Evolutionary conservation across 2,113 vertebrate genomes (phyloP), one percentile per base, ranked within the genome.

Genomic region (Oryzias melastigma): DNA sequence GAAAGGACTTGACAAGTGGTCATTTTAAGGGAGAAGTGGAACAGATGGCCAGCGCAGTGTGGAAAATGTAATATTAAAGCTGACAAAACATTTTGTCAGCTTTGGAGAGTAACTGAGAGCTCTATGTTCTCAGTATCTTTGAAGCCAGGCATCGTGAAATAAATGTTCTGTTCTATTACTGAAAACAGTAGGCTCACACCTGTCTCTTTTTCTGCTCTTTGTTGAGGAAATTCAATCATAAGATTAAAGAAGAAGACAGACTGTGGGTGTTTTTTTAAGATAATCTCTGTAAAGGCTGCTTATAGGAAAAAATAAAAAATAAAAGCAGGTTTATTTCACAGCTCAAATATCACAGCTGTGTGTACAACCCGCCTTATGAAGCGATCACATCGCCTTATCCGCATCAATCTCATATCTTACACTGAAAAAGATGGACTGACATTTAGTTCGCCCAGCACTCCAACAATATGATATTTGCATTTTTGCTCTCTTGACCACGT

Each of bases 391-490:
- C 68, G 55, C 68, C 64, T 65, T 74, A 69, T 84, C 66, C 67
- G 58, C 80, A 76, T 83, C 80, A 83, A 78, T 79, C 78, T 85
- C 78, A 85, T 78, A 83, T 83, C 82, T 80, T 44, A 80, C 59
- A 58, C 16, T 10, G 22, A 75, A 71, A 74, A 64, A 84, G 72
- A 87, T 78, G 77, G 75, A 86, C 58, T 85, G 85, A 87, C 83
- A 88, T 90, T 88, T 86, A 82, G 70, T 87, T 84, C 82, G 69
- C 80, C 85, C 83, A 62, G 62, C 70, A 73, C 85, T 82, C 75
- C 80, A 78, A 86, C 80, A 87, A 86, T 81, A 82, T 87, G 80
- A 75, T 82, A 88, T 90, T 90, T 86, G 82, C 80, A 85, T 87
- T 86, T 84, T 69, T 76, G 77, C 77, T 80, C 82, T 77, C 85